Percentiles rank a stretch among this genome's conserved stretches.
Evolutionary conservation across 2,113 vertebrate genomes (phyloP).

Genomic region (Calidris pygmaea): DNA sequence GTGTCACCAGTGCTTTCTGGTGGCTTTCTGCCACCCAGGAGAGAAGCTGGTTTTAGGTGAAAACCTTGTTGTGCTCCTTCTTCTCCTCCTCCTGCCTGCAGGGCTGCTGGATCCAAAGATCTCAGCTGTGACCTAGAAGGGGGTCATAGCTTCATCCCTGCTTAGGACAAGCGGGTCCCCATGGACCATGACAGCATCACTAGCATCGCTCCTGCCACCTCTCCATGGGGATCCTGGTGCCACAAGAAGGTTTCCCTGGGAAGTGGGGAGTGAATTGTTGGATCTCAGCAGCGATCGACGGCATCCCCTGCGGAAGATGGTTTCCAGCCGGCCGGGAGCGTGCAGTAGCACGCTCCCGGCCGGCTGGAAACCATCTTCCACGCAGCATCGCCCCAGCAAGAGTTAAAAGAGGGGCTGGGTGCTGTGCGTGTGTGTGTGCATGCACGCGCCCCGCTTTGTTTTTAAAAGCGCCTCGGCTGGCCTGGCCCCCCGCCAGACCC

Average conservation of each 20-base stretch:
- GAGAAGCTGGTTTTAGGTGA: background rate
- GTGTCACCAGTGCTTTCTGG: rapidly evolving
- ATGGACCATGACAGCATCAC: rapidly evolving
- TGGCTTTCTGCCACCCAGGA: background rate
- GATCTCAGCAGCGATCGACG: background rate
- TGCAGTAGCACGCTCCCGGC: rapidly evolving
- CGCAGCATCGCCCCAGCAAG: background rate
- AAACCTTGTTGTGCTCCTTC: background rate
- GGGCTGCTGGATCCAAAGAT: background rate
- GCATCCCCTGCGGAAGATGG: background rate
- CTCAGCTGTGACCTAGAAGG: background rate
- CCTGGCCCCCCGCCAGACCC: constrained; percentile 34
- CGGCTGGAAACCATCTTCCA: background rate
- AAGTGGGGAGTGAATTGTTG: background rate
- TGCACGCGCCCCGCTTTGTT: constrained; percentile 60
- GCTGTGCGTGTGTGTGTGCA: constrained; percentile 61
- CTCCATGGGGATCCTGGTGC: background rate
- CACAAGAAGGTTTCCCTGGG: background rate
- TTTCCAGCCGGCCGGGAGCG: background rate
- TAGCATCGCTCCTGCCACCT: background rate
- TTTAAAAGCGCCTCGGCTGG: constrained; percentile 54
- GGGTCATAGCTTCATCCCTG: background rate
- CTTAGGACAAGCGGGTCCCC: background rate
- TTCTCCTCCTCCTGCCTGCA: background rate
- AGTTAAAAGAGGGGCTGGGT: constrained; percentile 43